These are phyloP conservation scores for Platorchestia sp. DNA, from an alignment of 1,140 invertebrate species.

Conservation along the genomic window DNA sequence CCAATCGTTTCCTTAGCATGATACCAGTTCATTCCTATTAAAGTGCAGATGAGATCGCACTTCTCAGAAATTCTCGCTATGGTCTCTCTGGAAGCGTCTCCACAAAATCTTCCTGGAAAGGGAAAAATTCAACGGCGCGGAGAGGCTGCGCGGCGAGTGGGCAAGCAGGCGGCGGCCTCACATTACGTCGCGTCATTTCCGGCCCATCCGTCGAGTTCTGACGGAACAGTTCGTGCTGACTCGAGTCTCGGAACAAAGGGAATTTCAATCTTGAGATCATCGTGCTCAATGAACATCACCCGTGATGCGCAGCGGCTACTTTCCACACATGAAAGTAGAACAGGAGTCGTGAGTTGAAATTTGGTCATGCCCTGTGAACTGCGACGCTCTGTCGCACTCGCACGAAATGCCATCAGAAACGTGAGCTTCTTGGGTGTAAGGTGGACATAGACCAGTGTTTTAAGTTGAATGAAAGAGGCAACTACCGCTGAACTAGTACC, in stretches of 20 bases:
- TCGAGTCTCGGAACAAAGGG: background rate
- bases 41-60: background rate
- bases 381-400: background rate
- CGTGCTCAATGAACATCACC: background rate
- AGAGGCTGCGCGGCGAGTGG: constrained; percentile 5
- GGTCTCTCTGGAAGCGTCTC: background rate
- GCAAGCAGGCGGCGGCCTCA: background rate
- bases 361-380: background rate
- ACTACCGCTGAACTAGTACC: background rate
- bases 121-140: background rate
- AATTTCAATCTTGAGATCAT: constrained; percentile 39
- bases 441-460: background rate
- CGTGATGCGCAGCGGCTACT: constrained; percentile 28
- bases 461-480: background rate
- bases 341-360: constrained; percentile 13
- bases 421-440: background rate
- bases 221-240: constrained; percentile 16
- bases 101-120: background rate
- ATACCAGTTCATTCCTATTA: background rate
- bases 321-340: constrained; percentile 8
- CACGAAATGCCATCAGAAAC: background rate
- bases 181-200: constrained; percentile 33
- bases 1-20: background rate
- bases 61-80: background rate
- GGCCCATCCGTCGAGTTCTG: background rate